Conservation (phyloP, 1,140 invertebrate species). For the Pteromalus puparum region DNA sequence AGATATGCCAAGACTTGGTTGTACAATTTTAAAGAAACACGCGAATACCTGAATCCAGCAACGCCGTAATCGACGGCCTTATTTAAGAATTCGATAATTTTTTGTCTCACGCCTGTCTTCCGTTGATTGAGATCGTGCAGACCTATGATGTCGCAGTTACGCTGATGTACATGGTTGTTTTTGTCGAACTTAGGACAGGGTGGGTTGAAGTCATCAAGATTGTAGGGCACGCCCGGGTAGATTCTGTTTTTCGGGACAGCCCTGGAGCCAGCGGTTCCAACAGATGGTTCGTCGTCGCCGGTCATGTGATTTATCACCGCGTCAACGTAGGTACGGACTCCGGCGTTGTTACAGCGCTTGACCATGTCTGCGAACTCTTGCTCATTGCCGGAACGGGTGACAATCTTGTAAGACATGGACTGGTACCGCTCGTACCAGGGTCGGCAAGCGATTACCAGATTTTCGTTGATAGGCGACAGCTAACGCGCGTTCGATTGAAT, state of each 20-base stretch:
- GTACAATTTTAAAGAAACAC: not conserved
- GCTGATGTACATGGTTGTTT: conserved; percentile 77
- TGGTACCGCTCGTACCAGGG: conserved; percentile 83
- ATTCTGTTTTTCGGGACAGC: conserved; percentile 61
- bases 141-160: conserved; percentile 80
- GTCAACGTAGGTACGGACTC: conserved; percentile 86
- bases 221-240: conserved; percentile 75
- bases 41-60: conserved; percentile 79
- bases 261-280: conserved; percentile 78
- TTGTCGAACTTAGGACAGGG: conserved; percentile 73
- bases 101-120: conserved; percentile 77
- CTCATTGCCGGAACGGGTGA: conserved; percentile 80
- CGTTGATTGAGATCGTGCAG: conserved; percentile 81
- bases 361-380: conserved; percentile 83
- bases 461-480: conserved; percentile 85
- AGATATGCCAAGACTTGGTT: no score
- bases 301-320: conserved; percentile 88
- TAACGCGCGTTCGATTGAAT: conserved; percentile 59
- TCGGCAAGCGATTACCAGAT: conserved; percentile 73
- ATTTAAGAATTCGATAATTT: conserved; percentile 79
- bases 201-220: conserved; percentile 76
- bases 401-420: conserved; percentile 81
- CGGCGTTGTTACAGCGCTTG: conserved; percentile 82
- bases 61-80: conserved; percentile 80
- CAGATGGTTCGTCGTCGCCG: conserved; percentile 70